These are phyloP conservation scores for Hecatera dysodea DNA, from an alignment of 2,888 invertebrate genomes.

Conservation along the genomic window DNA sequence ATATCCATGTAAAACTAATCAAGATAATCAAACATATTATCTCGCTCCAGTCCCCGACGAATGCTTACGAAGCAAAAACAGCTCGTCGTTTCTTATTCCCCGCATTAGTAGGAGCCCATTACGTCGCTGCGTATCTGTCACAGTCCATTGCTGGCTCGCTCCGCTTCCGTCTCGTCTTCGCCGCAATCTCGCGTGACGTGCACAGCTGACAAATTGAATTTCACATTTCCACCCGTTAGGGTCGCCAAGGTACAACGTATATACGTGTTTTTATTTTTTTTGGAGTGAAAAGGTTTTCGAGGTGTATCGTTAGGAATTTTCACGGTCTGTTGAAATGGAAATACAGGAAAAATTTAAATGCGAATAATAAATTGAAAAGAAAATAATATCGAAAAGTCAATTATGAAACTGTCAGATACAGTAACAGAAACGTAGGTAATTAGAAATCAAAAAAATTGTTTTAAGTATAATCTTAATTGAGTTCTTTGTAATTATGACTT, in stretches of 20 bases:
- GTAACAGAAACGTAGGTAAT: background rate
- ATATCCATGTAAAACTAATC: constrained; percentile 10
- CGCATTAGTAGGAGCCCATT: constrained; percentile 48
- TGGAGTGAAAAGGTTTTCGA: constrained; percentile 1
- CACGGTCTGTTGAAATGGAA: background rate
- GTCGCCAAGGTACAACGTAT: constrained; percentile 28
- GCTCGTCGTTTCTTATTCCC: constrained; percentile 20
- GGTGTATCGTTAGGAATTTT: background rate
- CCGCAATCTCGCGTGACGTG: constrained; percentile 61
- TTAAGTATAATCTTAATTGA: background rate
- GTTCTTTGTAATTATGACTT: background rate
- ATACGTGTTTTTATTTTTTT: too few relatives aligned
- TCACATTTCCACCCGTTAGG: constrained; percentile 55
- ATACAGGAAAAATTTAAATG: background rate
- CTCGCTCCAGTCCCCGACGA: background rate
- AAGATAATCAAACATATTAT: constrained; percentile 17
- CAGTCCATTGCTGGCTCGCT: constrained; percentile 46
- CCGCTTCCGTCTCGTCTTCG: constrained; percentile 40
- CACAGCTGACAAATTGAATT: constrained; percentile 65
- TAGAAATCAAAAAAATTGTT: background rate
- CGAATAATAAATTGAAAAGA: background rate
- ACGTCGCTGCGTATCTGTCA: constrained; percentile 48
- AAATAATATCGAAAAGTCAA: background rate
- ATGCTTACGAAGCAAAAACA: constrained; percentile 32
- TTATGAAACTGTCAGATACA: constrained; percentile 24